Base-by-base conservation (phyloP, 2,888 invertebrate genomes). In the Drosophila yooni region DNA sequence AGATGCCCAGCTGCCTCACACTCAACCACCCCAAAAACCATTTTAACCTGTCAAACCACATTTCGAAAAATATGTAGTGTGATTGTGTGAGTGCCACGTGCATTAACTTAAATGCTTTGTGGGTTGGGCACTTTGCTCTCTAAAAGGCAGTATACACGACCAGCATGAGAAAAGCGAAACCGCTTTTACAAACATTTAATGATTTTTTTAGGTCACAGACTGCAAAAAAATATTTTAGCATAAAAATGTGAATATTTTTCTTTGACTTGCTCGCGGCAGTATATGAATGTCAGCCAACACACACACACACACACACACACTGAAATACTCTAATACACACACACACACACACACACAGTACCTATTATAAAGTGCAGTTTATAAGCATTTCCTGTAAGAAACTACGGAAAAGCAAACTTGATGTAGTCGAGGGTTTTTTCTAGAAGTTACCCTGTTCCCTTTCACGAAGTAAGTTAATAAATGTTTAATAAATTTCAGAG, bases 71-170 rank as follows among this genome's bases (percentile, higher is more conserved):
- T 50, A 38, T 51, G 38, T 58, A 50, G 61, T 70, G 52, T 72
- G 61, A 68, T 63, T 56, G 64, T 72, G 80, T 59, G 83, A 70
- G 77, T 74, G 70, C 81, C 86, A 85, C 76, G 86, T 90, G 89
- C 85, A 86, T 85, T 88, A 85, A 85, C 72, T 89, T 89, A 85
- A 85, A 85, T 85, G 90, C 85, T 85, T 86, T 85, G 85, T 89
- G 85, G 85, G 70, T 76, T 89, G 83, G 85, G 90, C 90, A 85
- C 85, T 85, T 89, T 85, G 78, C 70, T 79, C 82, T 89, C 83
- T 78, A 78, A 85, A 89, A 85, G 74, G 63, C 60, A 75, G 63
- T 51, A 60, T 33, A 60, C 34, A 58, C 50, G 53, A 36, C 48
- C 25, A 56, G 48, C 54, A 53, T 51, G 43, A 77, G 72, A 53